Percentiles rank a stretch among this genome's conserved stretches.
phyloP scores from a whole-genome alignment of 2,888 invertebrate genomes.

The Synergus itoensis region DNA sequence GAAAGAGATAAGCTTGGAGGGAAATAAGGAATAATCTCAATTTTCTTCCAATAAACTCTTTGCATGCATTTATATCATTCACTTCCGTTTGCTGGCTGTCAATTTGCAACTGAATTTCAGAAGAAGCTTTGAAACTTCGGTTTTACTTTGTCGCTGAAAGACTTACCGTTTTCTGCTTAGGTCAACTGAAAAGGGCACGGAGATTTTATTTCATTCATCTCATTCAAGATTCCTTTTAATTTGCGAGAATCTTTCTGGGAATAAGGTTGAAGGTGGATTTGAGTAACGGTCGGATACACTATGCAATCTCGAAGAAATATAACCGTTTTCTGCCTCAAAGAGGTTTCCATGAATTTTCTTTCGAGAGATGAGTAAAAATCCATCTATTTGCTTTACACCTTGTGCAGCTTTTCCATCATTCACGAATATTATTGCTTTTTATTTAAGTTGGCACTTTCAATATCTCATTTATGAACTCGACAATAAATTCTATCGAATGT shows the following conservation, averaged over 20 bases:
- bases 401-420: neutral
- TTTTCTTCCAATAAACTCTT: constrained; percentile 13
- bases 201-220: constrained; percentile 20
- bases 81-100: constrained; percentile 28
- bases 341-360: constrained; percentile 26
- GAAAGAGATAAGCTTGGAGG: neutral
- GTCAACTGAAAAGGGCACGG: constrained; percentile 16
- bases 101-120: neutral
- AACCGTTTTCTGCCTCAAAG: constrained; percentile 34
- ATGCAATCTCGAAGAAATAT: constrained; percentile 26
- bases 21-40: constrained; percentile 19
- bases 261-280: neutral
- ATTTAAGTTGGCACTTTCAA: neutral
- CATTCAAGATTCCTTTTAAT: constrained; percentile 25
- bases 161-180: constrained; percentile 39
- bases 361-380: constrained; percentile 11
- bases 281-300: neutral
- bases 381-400: neutral
- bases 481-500: neutral
- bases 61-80: constrained; percentile 27
- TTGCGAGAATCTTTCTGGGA: constrained; percentile 10
- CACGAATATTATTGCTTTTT: neutral
- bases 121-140: constrained; percentile 1
- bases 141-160: constrained; percentile 30
- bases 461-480: neutral